Evolutionary conservation across 2,797 vertebrate species (phyloP), one percentile per base, ranked within the genome.

Genomic region (Scomberomorus guttatus): DNA sequence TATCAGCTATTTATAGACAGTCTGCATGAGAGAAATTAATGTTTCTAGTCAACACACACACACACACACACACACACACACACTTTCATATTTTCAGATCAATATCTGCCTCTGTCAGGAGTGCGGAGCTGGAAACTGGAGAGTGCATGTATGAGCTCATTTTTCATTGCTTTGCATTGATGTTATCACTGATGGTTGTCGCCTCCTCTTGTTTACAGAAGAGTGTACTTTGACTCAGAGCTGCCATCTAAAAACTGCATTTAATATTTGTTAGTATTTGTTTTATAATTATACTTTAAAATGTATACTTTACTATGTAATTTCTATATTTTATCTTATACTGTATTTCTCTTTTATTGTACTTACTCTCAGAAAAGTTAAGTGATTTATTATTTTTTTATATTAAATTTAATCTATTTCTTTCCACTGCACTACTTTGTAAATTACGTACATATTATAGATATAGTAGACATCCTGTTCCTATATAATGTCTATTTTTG

Each of bases 1-100:
- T 75, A 44, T 71, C 50, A 24, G 57, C 66, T 84, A 81, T 87
- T 84, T 81, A 84, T 87, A 87, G 75, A 79, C 18, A 37, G 3
- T 8, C 17, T 78, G 61, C 44, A 72, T 14, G 15, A n/a, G 13
- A 63, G 37, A 48, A 76, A 77, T 59, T 0, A 37, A 59, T 6
- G 50, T 63, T 66, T 24, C 24, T 48, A 29, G 50, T 22, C 68
- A 5, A 17, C 24, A 44, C 22, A 57, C 62, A 52, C 56, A 58
- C 27, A 59, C 70, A 61, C 72, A 52, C 51, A 63, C 58, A 63
- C 60, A 70, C 66, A 62, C 73, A 61, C 67, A 54, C 56, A 58
- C 27, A 59, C 72, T 56, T 29, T 24, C 2, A 2, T 12, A 64
- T 76, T 67, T 55, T 13, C 8, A 48, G 0, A 81, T 87, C 84